Evolutionary conservation across 2,888 invertebrate genomes (phyloP).

Genomic region (Lochmaea capreae): DNA sequence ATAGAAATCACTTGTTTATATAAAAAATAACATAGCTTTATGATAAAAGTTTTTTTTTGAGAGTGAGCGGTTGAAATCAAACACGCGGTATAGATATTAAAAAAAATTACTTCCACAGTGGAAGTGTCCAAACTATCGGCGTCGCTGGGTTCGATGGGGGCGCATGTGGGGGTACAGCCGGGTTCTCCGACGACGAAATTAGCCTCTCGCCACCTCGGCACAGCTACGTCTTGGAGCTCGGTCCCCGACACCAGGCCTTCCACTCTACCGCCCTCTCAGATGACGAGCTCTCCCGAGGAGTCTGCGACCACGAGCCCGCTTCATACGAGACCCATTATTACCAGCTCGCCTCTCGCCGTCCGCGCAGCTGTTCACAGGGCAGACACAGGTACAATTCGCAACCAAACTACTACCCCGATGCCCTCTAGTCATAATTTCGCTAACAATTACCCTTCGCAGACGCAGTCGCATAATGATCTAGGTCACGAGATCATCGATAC

Average conservation of each 20-base stretch:
- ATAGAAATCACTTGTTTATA: too few species aligned
- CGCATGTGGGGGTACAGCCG: constrained; percentile 61
- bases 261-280: constrained; percentile 66
- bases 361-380: constrained; percentile 69
- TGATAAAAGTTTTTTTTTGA: neutral
- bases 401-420: constrained; percentile 66
- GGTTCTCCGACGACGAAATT: constrained; percentile 92
- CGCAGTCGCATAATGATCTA: constrained; percentile 64
- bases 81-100: constrained; percentile 3
- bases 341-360: constrained; percentile 66
- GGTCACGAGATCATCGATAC: constrained; percentile 52
- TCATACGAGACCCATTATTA: constrained; percentile 59
- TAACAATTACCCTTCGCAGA: constrained; percentile 62
- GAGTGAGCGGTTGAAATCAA: neutral
- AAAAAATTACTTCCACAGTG: constrained; percentile 54
- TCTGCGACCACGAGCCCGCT: constrained; percentile 65
- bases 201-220: constrained; percentile 73
- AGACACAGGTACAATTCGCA: constrained; percentile 64
- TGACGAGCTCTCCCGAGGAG: constrained; percentile 64
- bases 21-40: neutral
- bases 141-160: constrained; percentile 72
- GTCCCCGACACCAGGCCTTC: constrained; percentile 68
- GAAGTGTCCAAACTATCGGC: constrained; percentile 69
- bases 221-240: constrained; percentile 73
- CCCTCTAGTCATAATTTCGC: constrained; percentile 69